These are phyloP conservation scores for Eubasilissa splendida DNA, from an alignment of 2,888 invertebrate species.

Conservation along the genomic window DNA sequence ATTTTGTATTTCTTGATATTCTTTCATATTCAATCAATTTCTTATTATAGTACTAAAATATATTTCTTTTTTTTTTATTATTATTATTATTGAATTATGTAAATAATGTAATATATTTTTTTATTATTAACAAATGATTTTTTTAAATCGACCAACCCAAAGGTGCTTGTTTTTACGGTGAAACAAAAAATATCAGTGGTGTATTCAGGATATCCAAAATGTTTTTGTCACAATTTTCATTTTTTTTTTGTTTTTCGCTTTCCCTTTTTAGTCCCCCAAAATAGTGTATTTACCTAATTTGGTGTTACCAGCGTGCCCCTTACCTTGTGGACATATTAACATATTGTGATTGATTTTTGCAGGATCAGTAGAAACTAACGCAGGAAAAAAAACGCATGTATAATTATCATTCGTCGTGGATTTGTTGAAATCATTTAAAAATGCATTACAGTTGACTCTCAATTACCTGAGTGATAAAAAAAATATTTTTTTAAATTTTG, in stretches of 20 bases:
- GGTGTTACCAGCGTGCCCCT: constrained; percentile 46
- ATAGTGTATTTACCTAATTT: constrained; percentile 18
- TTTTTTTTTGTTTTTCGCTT: constrained; percentile 28
- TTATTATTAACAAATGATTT: constrained; percentile 35
- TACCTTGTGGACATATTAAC: constrained; percentile 49
- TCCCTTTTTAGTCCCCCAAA: constrained; percentile 6
- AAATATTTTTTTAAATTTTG: too few relatives aligned
- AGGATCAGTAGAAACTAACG: neutral
- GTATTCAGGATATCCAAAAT: constrained; percentile 41
- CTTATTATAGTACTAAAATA: constrained; percentile 10
- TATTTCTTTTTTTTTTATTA: neutral
- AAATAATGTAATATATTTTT: constrained; percentile 18
- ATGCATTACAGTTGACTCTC: too few relatives aligned
- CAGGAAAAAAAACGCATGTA: neutral
- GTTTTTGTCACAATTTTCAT: constrained; percentile 30
- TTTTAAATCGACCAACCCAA: constrained; percentile 34
- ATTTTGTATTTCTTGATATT: neutral
- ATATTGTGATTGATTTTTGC: constrained; percentile 16
- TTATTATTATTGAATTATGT: neutral
- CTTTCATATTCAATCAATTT: constrained; percentile 23
- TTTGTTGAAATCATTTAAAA: too few relatives aligned
- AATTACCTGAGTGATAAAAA: too few relatives aligned
- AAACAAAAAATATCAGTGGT: constrained; percentile 21
- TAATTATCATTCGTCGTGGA: neutral
- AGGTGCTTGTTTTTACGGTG: constrained; percentile 35